Percentiles rank a stretch among this genome's conserved stretches.
Evolutionary conservation across 2,797 vertebrate species (phyloP).

Genomic region (Paratrypauchen microcephalus): DNA sequence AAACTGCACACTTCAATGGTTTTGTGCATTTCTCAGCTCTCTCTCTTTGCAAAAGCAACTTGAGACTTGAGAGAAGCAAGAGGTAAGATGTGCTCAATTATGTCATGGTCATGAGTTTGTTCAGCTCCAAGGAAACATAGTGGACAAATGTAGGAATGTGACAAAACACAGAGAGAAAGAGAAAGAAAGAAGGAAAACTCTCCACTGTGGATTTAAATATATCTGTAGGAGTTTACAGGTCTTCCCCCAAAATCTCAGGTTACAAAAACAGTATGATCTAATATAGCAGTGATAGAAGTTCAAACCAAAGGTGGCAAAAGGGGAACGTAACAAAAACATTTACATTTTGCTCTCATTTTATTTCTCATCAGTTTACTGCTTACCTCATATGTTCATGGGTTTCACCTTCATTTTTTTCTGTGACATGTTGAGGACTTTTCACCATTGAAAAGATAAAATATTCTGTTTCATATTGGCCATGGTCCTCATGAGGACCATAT

Average conservation of each 20-base stretch:
- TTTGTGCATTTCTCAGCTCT: constrained; percentile 31
- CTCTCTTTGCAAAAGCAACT: constrained; percentile 18
- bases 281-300: constrained; percentile 23
- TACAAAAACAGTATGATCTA: constrained; percentile 10
- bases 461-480: too few species aligned
- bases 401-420: too few species aligned
- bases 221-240: constrained; percentile 27
- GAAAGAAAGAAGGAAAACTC: constrained; percentile 25
- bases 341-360: too few species aligned
- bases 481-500: too few species aligned
- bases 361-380: too few species aligned
- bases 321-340: too few species aligned
- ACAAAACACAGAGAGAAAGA: constrained; percentile 32
- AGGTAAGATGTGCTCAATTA: constrained; percentile 6
- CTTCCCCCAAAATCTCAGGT: constrained; percentile 19
- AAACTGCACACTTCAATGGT: constrained; percentile 25
- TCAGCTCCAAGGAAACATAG: constrained; percentile 64
- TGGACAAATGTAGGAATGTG: constrained; percentile 71
- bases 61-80: constrained; percentile 27
- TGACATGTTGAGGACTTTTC: too few species aligned
- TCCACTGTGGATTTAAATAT: constrained; percentile 42
- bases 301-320: too few species aligned
- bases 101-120: constrained; percentile 47
- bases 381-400: too few species aligned
- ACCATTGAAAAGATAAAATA: too few species aligned